These are phyloP conservation scores for Ceriagrion tenellum DNA, from an alignment of 2,888 invertebrate genomes.

Conservation along the genomic window DNA sequence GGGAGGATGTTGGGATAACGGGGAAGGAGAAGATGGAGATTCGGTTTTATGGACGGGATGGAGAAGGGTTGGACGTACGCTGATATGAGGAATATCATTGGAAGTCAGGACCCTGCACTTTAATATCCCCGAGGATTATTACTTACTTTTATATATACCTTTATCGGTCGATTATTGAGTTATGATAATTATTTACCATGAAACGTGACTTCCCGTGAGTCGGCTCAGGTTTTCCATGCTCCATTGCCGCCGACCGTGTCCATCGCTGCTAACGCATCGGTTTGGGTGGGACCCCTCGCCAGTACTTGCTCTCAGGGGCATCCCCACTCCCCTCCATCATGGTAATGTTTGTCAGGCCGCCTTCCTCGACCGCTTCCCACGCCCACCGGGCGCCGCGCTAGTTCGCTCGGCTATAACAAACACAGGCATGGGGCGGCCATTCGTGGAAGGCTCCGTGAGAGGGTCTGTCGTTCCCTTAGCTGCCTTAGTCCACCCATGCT, in stretches of 20 bases:
- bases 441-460: neutral
- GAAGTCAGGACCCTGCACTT: too few relatives aligned
- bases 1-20: too few relatives aligned
- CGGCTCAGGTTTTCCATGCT: neutral
- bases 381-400: neutral
- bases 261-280: neutral
- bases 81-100: too few relatives aligned
- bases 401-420: neutral
- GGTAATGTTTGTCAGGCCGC: constrained; percentile 29
- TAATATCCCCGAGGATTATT: too few relatives aligned
- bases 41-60: too few relatives aligned
- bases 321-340: neutral
- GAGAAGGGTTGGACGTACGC: too few relatives aligned
- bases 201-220: neutral
- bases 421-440: neutral
- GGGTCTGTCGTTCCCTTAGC: neutral
- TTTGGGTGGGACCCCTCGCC: neutral
- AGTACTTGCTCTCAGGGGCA: neutral
- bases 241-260: neutral
- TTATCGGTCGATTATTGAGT: too few relatives aligned
- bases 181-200: too few relatives aligned
- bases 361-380: neutral
- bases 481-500: neutral
- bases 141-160: too few relatives aligned
- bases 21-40: too few relatives aligned